Evolutionary conservation across 2,113 vertebrate genomes (phyloP).

Genomic region (Larimichthys crocea): DNA sequence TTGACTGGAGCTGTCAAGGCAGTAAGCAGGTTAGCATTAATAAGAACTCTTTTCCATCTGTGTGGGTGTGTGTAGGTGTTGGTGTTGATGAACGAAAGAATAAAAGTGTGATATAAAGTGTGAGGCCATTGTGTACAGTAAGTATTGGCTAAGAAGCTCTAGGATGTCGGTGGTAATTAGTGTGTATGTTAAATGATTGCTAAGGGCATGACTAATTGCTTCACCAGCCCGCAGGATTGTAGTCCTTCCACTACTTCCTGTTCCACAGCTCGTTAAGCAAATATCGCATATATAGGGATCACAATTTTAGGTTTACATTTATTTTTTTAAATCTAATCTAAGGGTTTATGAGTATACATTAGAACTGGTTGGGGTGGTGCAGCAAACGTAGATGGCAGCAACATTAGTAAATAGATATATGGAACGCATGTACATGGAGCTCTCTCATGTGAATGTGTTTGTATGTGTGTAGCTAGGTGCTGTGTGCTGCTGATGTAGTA

Average conservation of each 20-base stretch:
- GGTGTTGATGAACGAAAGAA: constrained; percentile 44
- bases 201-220: constrained; percentile 66
- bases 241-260: constrained; percentile 8
- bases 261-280: constrained; percentile 12
- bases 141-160: constrained; percentile 42
- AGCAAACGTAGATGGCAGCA: background rate
- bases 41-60: constrained; percentile 42
- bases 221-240: constrained; percentile 59
- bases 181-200: constrained; percentile 69
- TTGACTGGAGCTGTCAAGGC: constrained; percentile 38
- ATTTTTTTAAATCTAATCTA: background rate
- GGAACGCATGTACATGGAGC: background rate
- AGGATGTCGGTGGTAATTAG: constrained; percentile 72
- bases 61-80: constrained; percentile 54
- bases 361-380: background rate
- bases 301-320: constrained; percentile 2
- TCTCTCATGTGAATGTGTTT: background rate
- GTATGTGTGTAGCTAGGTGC: background rate
- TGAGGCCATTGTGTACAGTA: constrained; percentile 21
- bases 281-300: background rate
- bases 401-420: background rate
- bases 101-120: constrained; percentile 20
- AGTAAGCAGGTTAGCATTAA: constrained; percentile 46
- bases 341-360: background rate
- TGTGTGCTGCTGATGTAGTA: constrained; percentile 1